A percentile compares a stretch with the other conserved stretches of the same genome.
phyloP scores from a whole-genome alignment of 2,888 invertebrate genomes.

The Megastigmus dorsalis region DNA sequence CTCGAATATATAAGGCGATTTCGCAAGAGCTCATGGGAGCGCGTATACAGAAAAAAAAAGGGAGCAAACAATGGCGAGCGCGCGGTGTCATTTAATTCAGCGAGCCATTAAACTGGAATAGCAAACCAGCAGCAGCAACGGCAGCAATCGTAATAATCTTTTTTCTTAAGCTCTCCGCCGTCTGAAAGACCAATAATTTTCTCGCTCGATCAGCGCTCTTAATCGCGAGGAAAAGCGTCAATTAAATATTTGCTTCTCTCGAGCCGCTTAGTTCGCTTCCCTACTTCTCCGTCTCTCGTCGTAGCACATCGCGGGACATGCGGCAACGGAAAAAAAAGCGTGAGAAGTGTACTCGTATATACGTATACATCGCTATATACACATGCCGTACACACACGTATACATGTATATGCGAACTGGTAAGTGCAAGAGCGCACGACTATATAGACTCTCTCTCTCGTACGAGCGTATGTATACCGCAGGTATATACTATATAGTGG shows the following conservation, averaged over 20 bases:
- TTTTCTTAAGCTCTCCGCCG: background rate
- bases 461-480: too few relatives aligned
- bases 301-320: background rate
- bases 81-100: background rate
- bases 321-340: conserved; percentile 47
- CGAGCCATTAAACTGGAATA: background rate
- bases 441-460: background rate
- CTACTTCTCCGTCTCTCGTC: too few relatives aligned
- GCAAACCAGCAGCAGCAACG: background rate
- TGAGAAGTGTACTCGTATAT: conserved; percentile 55
- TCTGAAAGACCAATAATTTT: conserved; percentile 19
- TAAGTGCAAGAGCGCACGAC: conserved; percentile 53
- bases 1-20: too few relatives aligned
- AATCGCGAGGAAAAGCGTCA: conserved; percentile 36
- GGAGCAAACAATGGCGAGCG: too few relatives aligned
- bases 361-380: background rate
- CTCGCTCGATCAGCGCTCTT: conserved; percentile 25
- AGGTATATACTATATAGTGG: conserved; percentile 49
- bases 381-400: background rate
- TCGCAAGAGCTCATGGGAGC: too few relatives aligned
- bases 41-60: too few relatives aligned
- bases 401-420: conserved; percentile 40
- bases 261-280: conserved; percentile 11
- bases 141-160: background rate
- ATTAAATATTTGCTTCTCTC: conserved; percentile 39